These are phyloP conservation scores for Venustaconcha ellipsiformis DNA, from an alignment of 1,140 invertebrate genomes.

Conservation along the genomic window DNA sequence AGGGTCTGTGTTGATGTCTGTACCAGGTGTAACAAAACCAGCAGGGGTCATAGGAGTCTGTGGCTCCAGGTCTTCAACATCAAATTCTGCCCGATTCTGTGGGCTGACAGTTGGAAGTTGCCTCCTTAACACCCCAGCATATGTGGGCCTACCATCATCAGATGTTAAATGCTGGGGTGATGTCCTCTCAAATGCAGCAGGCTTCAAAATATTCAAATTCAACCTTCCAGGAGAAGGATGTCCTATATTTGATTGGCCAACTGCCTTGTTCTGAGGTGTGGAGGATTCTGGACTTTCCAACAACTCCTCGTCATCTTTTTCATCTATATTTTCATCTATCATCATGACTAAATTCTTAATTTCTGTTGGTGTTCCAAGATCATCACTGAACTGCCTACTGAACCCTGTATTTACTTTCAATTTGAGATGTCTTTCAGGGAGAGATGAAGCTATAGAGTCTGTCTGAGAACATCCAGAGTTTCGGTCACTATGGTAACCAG, in stretches of 20 bases:
- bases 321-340: constrained; percentile 58
- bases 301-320: constrained; percentile 38
- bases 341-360: constrained; percentile 59
- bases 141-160: constrained; percentile 41
- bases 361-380: constrained; percentile 60
- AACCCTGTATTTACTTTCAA: constrained; percentile 44
- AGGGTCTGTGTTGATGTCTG: constrained; percentile 55
- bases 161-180: constrained; percentile 29
- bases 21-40: constrained; percentile 57
- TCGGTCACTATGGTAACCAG: constrained; percentile 1
- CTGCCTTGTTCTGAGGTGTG: constrained; percentile 6
- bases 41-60: constrained; percentile 60
- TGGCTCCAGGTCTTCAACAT: constrained; percentile 43
- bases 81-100: constrained; percentile 13
- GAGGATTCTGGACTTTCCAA: constrained; percentile 1
- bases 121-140: constrained; percentile 43
- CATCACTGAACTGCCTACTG: constrained; percentile 62
- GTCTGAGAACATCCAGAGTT: constrained; percentile 11
- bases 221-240: constrained; percentile 29
- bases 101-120: constrained; percentile 33
- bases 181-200: constrained; percentile 11
- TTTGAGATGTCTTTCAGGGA: constrained; percentile 20
- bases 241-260: constrained; percentile 7
- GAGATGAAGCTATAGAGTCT: constrained; percentile 7
- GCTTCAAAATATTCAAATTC: constrained; percentile 31